Evolutionary conservation across 1,140 invertebrate genomes (phyloP).

Genomic region (Pararge aegeria): DNA sequence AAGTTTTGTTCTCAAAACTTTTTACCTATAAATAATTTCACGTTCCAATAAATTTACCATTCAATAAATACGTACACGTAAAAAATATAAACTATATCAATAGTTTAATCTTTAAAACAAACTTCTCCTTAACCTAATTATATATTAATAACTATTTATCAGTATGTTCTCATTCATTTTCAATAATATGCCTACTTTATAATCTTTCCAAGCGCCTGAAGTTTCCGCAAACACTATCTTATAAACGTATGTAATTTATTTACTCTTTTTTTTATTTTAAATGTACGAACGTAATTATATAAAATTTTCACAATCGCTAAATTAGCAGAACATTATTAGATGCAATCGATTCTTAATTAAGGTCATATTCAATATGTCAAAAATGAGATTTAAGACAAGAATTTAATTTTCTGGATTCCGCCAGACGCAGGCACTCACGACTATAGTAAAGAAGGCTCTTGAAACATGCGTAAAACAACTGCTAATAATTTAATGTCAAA

Average conservation of each 20-base stretch:
- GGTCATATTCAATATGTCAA: constrained; percentile 51
- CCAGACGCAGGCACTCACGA: constrained; percentile 68
- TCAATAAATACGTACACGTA: constrained; percentile 80
- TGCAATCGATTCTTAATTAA: constrained; percentile 51
- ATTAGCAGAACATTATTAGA: constrained; percentile 52
- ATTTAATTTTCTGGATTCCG: constrained; percentile 31
- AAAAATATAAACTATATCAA: constrained; percentile 80
- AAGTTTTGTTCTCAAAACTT: constrained; percentile 78
- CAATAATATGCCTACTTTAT: constrained; percentile 79
- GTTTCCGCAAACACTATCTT: constrained; percentile 66
- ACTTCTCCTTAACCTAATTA: constrained; percentile 75
- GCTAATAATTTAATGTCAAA: constrained; percentile 71
- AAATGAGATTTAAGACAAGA: constrained; percentile 38
- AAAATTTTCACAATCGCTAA: constrained; percentile 64
- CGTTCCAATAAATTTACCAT: constrained; percentile 79
- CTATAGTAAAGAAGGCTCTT: constrained; percentile 59
- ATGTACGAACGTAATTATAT: constrained; percentile 64
- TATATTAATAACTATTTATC: constrained; percentile 80
- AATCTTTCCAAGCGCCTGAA: constrained; percentile 78
- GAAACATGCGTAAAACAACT: constrained; percentile 69
- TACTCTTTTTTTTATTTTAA: constrained; percentile 57
- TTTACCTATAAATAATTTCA: constrained; percentile 77
- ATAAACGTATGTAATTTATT: constrained; percentile 66
- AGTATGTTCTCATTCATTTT: constrained; percentile 77
- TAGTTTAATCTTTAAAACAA: constrained; percentile 80